Evolutionary conservation across 1,140 invertebrate genomes (phyloP), one percentile per base, ranked within the genome.

Genomic region (Leptopilina boulardi): DNA sequence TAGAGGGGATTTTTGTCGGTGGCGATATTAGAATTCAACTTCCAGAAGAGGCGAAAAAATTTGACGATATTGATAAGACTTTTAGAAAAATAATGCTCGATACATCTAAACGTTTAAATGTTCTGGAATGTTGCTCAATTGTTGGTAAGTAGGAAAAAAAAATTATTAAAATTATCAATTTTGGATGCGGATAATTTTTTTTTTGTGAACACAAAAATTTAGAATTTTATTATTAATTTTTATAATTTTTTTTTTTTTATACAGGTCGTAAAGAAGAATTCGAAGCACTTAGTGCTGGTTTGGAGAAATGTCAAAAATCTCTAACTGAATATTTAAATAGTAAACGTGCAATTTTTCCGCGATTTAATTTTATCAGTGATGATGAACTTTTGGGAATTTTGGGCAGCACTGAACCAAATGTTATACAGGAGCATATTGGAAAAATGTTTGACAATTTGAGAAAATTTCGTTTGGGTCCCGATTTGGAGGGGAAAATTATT

Each of bases 401-500:
- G n/a, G 97, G 97, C 30, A 97, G 94, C 84, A 96, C 94, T 82
- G 94, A 96, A 77, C 93, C 94, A 19, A 91, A 91, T 71, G 95
- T 94, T 86, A 95, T 98, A 15, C 97, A 98, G 90, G 95, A 97
- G 85, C 96, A 98, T 85, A 96, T 98, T 92, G 96, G 97, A 66
- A 98, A 98, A 93, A 98, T 98, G 96, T 98, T 96, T 90, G 96
- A 98, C 87, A 98, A 98, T 87, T 94, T 98, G 13, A 93, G 94
- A 82, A 94, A 94, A 66, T 91, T 98, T 74, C 92, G 93, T 72
- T 91, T 97, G 76, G 90, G 90, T 38, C 89, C 92, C 34, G 94
- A 95, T 82, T 92, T 91, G 74, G 92, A 92, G 4, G 93, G 94
- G 73, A 91, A 93, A 51, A 92, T 92, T 1, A 88, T 94, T 19